A percentile compares a stretch with the other conserved stretches of the same genome.
Evolutionary conservation across 2,113 vertebrate genomes (phyloP).

Genomic region (Aviceda subcristata): DNA sequence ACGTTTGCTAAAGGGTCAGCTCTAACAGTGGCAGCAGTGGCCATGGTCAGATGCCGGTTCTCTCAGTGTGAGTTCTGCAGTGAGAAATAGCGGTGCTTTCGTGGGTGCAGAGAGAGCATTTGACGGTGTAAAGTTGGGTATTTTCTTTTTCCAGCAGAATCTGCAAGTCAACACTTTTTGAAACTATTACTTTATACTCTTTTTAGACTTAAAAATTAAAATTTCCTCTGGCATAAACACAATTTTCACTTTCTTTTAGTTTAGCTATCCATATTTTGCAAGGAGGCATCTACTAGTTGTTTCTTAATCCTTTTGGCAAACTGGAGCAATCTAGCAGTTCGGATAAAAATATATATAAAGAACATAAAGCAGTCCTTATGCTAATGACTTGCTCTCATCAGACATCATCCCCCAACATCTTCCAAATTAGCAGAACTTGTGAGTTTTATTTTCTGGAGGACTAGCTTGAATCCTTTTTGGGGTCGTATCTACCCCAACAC

Average conservation of each 20-base stretch:
- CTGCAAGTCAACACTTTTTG: neutral
- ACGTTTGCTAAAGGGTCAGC: neutral
- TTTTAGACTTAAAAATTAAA: neutral
- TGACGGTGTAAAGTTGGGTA: neutral
- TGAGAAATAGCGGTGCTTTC: accelerated
- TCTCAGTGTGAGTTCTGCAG: accelerated
- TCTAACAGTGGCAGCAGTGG: accelerated
- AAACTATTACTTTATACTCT: neutral
- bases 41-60: neutral
- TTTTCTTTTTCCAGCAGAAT: neutral
- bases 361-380: neutral
- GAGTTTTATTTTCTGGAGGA: neutral
- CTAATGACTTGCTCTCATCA: neutral
- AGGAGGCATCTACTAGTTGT: neutral
- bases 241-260: neutral
- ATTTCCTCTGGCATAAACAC: neutral
- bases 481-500: accelerated
- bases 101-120: neutral
- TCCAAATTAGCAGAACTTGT: neutral
- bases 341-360: neutral
- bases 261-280: neutral
- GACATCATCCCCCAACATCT: neutral
- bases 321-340: neutral
- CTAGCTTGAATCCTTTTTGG: neutral
- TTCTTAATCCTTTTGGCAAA: neutral